Evolutionary conservation across 2,113 vertebrate species (phyloP), one percentile per base, ranked within the genome.

Genomic region (Oreamnos americanus): DNA sequence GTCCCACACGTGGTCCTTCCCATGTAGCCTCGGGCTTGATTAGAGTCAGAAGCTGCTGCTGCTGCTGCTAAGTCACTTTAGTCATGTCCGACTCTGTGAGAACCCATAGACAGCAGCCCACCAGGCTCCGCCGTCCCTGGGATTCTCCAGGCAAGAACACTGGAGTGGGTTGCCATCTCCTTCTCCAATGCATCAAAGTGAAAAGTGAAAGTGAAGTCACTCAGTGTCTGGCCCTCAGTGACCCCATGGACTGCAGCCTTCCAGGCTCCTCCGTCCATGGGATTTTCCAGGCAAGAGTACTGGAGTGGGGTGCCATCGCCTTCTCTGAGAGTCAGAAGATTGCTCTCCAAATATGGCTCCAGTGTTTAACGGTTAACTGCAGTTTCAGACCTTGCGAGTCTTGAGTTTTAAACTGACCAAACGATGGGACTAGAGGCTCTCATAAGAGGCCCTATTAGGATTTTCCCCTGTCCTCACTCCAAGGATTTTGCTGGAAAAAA

Each of bases 21-120:
- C 30, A 8, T 7, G 82, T 36, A 36, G 36, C 53, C 87, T 47
- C 6, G 3, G 30, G 23, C 28, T 83, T 76, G 45, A n/a, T n/a
- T 4, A 8, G 51, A 49, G 19, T 45, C 58, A 82, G 78, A 49
- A 62, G 71, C 11, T 58, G 57, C 25, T 26, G 55, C 55, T 55
- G 45, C 45, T 58, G 25, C 25, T 28, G 57, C 57, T 58, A 26
- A 26, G 25, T 58, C 57, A 58, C 57, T 26, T 58, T 25, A 58
- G 10, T 11, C 25, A 0, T 58, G 4, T 58, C 57, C 0, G 10
- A 58, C 25, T 58, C 25, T 58, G 25, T 12, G 57, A 10, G 0
- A 26, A 9, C 57, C 25, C 57, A 26, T 10, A 58, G 25, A 58
- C 4, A 2, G 57, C 25, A 58, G 25, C 57, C 57, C 25, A 58